phyloP scores from a whole-genome alignment of 1,140 invertebrate species.

The Platorchestia sp. region DNA sequence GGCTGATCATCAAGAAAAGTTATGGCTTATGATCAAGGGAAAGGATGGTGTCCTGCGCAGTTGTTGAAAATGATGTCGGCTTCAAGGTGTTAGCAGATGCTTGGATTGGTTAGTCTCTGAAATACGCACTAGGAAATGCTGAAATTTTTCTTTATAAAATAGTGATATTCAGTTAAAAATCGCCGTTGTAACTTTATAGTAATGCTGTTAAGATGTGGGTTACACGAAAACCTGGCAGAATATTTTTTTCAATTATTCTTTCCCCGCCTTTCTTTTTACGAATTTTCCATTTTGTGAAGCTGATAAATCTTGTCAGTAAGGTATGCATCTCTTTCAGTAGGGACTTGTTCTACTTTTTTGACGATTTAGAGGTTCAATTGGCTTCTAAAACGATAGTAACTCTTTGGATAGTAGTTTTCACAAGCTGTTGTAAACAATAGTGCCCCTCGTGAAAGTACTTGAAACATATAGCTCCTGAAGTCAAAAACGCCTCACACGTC shows the following conservation, averaged over 20 bases:
- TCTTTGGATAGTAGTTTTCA: neutral
- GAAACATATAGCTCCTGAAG: too few species aligned
- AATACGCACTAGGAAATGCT: neutral
- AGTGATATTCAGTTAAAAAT: neutral
- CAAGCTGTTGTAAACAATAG: too few species aligned
- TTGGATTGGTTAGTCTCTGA: neutral
- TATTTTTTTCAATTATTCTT: neutral
- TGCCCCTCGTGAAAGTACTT: too few species aligned
- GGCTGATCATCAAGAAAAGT: conserved; percentile 7
- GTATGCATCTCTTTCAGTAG: neutral
- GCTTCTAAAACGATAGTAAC: neutral
- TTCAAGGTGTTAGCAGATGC: neutral
- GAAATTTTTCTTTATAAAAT: neutral
- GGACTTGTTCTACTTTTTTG: neutral
- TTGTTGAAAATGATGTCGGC: neutral
- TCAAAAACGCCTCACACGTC: too few species aligned
- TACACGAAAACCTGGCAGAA: neutral
- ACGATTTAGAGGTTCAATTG: neutral
- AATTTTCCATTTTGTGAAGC: neutral
- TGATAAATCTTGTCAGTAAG: neutral
- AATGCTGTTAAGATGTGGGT: neutral
- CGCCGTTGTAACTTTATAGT: neutral
- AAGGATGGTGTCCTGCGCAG: neutral
- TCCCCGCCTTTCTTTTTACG: neutral
- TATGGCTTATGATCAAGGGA: neutral